Conservation (phyloP, 2,113 vertebrate genomes). For the Sigmodon hispidus region DNA sequence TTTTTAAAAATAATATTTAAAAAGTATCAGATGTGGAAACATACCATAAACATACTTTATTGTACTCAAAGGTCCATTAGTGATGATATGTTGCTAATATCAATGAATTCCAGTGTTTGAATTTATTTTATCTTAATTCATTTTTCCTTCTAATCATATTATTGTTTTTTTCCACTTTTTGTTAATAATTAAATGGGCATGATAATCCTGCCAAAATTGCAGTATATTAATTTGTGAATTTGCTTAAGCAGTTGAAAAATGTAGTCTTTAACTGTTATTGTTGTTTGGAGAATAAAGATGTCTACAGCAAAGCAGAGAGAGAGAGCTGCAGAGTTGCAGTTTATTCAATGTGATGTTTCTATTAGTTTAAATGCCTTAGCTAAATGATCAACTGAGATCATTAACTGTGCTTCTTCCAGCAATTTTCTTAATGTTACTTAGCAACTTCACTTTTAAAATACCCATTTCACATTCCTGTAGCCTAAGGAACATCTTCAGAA, state of each 20-base stretch:
- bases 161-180: slow-evolving; percentile 36
- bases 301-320: slow-evolving; percentile 55
- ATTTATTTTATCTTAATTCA: not conserved
- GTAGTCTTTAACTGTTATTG: slow-evolving; percentile 53
- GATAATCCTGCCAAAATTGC: not conserved
- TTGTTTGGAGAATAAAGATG: slow-evolving; percentile 50
- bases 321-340: slow-evolving; percentile 34
- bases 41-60: not conserved
- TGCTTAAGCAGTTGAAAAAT: slow-evolving; percentile 32
- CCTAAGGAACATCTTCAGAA: slow-evolving; percentile 71
- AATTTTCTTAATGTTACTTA: slow-evolving; percentile 74
- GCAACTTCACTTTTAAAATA: slow-evolving; percentile 68
- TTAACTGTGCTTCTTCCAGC: slow-evolving; percentile 70
- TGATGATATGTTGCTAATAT: not conserved
- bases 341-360: slow-evolving; percentile 65
- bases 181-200: slow-evolving; percentile 57
- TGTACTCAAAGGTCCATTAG: not conserved
- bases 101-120: slow-evolving; percentile 16
- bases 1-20: not conserved
- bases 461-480: slow-evolving; percentile 71
- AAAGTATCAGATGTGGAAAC: not conserved
- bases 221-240: slow-evolving; percentile 71
- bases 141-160: slow-evolving; percentile 35
- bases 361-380: slow-evolving; percentile 70
- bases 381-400: slow-evolving; percentile 61